Conservation (phyloP, 1,140 invertebrate species). For the Pissodes strobi region DNA sequence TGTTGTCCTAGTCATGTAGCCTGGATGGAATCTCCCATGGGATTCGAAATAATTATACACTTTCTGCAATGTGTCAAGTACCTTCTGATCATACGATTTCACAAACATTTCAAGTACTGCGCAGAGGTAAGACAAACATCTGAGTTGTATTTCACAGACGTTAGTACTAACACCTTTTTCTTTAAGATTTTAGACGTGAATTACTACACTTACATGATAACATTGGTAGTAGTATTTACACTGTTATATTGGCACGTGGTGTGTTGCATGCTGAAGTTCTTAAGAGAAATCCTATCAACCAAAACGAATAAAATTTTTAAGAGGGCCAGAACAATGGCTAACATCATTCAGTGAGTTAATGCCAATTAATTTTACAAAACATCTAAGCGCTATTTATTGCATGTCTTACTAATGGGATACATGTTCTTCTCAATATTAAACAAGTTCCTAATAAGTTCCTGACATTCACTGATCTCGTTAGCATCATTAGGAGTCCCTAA, state of each 20-base stretch:
- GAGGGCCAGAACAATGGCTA: no score
- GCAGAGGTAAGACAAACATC: constrained; percentile 34
- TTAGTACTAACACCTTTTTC: constrained; percentile 6
- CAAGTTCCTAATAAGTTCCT: no score
- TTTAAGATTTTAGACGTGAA: constrained; percentile 39
- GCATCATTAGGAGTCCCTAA: no score
- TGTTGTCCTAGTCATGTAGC: constrained; percentile 38
- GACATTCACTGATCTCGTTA: no score
- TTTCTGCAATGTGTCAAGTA: constrained; percentile 25
- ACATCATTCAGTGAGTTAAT: no score
- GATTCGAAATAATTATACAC: neutral
- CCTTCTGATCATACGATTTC: constrained; percentile 39
- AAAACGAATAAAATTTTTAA: no score
- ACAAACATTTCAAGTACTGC: constrained; percentile 39
- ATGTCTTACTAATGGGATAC: no score
- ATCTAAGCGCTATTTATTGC: no score
- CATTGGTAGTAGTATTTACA: constrained; percentile 37
- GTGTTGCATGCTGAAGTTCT: constrained; percentile 40
- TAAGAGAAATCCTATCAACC: no score
- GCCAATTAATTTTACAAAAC: no score
- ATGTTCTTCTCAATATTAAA: no score
- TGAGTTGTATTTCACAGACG: no score
- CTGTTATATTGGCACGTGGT: constrained; percentile 41
- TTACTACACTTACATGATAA: constrained; percentile 39
- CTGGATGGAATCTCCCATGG: neutral